Evolutionary conservation across 2,888 invertebrate genomes (phyloP), one percentile per base, ranked within the genome.

Genomic region (Caenorhabditis sp.): DNA sequence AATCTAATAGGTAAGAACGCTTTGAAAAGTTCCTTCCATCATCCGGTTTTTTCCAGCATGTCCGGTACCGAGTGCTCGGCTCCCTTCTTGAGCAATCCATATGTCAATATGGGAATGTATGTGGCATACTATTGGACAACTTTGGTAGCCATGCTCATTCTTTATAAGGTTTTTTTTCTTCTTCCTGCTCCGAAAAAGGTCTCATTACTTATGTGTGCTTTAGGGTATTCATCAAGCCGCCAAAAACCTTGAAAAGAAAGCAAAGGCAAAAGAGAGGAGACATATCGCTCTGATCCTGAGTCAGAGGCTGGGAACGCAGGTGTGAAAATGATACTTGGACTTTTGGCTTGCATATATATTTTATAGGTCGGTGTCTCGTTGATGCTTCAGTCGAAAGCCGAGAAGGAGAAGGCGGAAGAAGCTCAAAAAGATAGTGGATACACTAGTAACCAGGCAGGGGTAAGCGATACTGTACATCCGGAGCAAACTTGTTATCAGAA

Each of bases 61-160:
- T 85, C 74, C 10, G 88, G 87, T 2, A 63, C 77, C 28, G 89
- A 90, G 66, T 92, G 92, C 69, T 90, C 89, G 26, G 91, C 91
- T 0, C 92, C 92, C 10, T 92, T 92, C 63, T 80, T 92, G 41
- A 85, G 89, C 61, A 90, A 92, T 80, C 91, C 91, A 2, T 91
- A 89, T 80, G 92, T 92, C 38, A 92, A 92, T 75, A 92, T 91
- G 91, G 87, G 90, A 28, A 90, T 92, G 91, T 92, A 92, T 74
- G 87, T 92, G 10, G 88, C 86, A 19, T 92, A 92, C 84, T 92
- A 91, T 80, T 92, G 92, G 92, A 90, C 90, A 19, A 91, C 92
- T 8, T 84, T 92, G 8, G 87, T 91, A 8, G 92, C 92, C 7
- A 92, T 92, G 90, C 83, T 92, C 12, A 91, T 92, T 56, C 86